phyloP scores from a whole-genome alignment of 2,113 vertebrate species.

The Ctenomys sociabilis region DNA sequence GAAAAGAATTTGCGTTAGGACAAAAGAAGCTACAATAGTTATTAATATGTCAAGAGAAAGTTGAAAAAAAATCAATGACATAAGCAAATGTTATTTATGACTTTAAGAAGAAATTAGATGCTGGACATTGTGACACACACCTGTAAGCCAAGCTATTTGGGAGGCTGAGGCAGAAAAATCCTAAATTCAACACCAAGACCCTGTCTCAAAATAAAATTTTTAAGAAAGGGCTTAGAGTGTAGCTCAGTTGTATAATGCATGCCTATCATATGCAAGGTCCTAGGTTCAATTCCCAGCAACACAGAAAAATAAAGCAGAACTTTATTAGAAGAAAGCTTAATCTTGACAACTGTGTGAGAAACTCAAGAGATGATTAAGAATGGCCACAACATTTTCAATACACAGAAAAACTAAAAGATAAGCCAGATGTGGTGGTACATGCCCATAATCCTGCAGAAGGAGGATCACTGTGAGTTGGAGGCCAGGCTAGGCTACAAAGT shows the following conservation, averaged over 20 bases:
- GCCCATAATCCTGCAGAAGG: neutral
- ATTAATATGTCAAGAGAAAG: neutral
- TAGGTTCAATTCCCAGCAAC: neutral
- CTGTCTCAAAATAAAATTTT: neutral
- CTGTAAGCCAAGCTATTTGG: neutral
- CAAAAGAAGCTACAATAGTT: neutral
- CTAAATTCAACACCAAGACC: neutral
- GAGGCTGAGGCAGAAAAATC: neutral
- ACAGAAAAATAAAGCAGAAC: neutral
- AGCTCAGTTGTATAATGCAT: neutral
- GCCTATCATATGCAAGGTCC: neutral
- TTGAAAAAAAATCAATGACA: neutral
- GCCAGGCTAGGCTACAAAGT: neutral
- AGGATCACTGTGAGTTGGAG: neutral
- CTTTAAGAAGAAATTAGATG: neutral
- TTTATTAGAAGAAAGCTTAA: slow-evolving; percentile 43
- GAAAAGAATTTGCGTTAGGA: neutral
- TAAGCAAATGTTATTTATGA: slow-evolving; percentile 35
- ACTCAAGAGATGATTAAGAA: neutral
- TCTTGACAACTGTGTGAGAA: slow-evolving; percentile 21
- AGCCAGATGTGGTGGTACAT: neutral
- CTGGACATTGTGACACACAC: neutral
- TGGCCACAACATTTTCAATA: neutral
- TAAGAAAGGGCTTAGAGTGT: neutral
- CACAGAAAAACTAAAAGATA: neutral